These are phyloP conservation scores for Chiridota heheva DNA, from an alignment of 35 echinoderm and acorn worm species.

Conservation along the genomic window DNA sequence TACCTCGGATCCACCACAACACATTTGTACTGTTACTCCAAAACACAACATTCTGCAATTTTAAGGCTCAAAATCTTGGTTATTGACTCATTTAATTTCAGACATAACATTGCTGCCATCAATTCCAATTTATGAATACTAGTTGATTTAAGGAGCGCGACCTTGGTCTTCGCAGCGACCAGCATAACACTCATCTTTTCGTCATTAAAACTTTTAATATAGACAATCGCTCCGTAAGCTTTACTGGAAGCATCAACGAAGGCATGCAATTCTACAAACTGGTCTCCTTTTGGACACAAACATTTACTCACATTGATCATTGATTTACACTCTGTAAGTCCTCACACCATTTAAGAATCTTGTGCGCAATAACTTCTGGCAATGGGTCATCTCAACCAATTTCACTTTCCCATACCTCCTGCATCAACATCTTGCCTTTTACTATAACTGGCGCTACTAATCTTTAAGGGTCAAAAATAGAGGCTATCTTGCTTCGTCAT, in stretches of 20 bases:
- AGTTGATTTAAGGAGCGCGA: slow-evolving; percentile 1
- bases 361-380: background rate
- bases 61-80: background rate
- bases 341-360: slow-evolving; percentile 1
- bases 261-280: background rate
- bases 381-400: slow-evolving; percentile 39
- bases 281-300: background rate
- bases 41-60: background rate
- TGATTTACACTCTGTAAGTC: background rate
- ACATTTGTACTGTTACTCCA: slow-evolving; percentile 33
- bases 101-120: slow-evolving; percentile 17
- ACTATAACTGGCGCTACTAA: slow-evolving; percentile 26
- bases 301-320: background rate
- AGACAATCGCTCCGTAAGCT: slow-evolving; percentile 9
- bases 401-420: slow-evolving; percentile 46
- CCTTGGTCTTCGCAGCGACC: slow-evolving; percentile 28
- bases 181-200: slow-evolving; percentile 1
- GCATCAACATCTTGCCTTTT: slow-evolving; percentile 40
- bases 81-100: background rate
- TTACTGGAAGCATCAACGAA: slow-evolving; percentile 32
- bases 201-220: slow-evolving; percentile 1
- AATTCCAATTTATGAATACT: slow-evolving; percentile 16
- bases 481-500: slow-evolving; percentile 31
- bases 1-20: slow-evolving; percentile 33
- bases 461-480: slow-evolving; percentile 34